Conservation (phyloP, 2,797 vertebrate genomes). For the Adrianichthys oophorus region DNA sequence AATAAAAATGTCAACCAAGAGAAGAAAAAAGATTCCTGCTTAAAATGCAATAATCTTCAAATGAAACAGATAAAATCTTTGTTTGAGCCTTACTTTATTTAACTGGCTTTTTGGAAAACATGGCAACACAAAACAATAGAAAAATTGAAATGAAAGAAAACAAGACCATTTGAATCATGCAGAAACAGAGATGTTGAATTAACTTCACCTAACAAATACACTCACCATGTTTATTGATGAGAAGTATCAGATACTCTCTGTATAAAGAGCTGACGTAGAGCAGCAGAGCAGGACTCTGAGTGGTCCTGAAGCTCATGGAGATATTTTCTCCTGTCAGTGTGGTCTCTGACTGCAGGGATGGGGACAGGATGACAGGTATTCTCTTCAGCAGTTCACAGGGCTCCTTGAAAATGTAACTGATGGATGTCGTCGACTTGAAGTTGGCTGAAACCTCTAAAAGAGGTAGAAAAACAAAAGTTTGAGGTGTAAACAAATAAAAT, state of each 20-base stretch:
- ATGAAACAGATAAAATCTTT: too few relatives aligned
- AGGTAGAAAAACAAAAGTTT: slow-evolving; percentile 30
- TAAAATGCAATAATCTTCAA: too few relatives aligned
- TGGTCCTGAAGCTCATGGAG: slow-evolving; percentile 87
- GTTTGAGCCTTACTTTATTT: too few relatives aligned
- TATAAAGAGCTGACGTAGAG: slow-evolving; percentile 86
- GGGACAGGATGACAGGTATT: slow-evolving; percentile 74
- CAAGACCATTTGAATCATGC: too few relatives aligned
- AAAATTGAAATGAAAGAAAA: background rate
- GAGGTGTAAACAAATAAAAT: background rate
- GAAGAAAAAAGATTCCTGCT: too few relatives aligned
- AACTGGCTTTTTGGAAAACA: background rate
- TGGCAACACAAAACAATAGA: background rate
- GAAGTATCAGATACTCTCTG: slow-evolving; percentile 85
- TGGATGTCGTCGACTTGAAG: slow-evolving; percentile 85
- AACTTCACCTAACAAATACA: background rate
- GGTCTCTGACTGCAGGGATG: slow-evolving; percentile 83
- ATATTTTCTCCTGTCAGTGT: slow-evolving; percentile 83
- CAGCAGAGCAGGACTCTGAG: slow-evolving; percentile 83
- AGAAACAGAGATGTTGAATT: background rate
- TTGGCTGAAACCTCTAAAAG: slow-evolving; percentile 89
- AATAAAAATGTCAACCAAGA: too few relatives aligned
- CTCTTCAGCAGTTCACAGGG: slow-evolving; percentile 82
- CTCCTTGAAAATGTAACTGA: slow-evolving; percentile 87
- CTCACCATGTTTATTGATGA: slow-evolving; percentile 89